Evolutionary conservation across 2,888 invertebrate species (phyloP), one percentile per base, ranked within the genome.

Genomic region (Drosophila lutescens): DNA sequence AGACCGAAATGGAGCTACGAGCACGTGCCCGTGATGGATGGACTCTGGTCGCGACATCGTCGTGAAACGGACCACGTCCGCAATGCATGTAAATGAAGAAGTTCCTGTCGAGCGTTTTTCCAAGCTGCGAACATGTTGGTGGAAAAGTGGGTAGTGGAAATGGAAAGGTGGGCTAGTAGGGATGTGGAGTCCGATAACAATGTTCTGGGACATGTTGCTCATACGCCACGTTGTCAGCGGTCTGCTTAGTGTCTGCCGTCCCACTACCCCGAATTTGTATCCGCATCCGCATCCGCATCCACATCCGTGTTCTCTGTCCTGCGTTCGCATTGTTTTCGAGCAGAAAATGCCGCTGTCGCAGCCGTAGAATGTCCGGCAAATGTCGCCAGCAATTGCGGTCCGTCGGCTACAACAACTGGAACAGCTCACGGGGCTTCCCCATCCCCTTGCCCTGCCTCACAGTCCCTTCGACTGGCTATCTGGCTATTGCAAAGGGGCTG

Each of bases 61-160:
- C 58, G 61, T 63, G 68, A 66, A 66, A 68, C 47, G 66, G 68
- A 67, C 56, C 81, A 80, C 86, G 88, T 84, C 63, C 53, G 80
- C 74, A 84, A 77, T 84, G 88, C 84, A 84, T 84, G 88, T 83
- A 88, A 84, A 84, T 84, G 86, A 84, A 86, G 84, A 76, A 83
- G 81, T 84, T 81, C 17, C 66, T 56, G 57, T 59, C 67, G 40
- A 43, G n/a, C 32, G 10, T 41, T 50, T 59, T 40, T 40, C 9
- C 40, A 7, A 30, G 17, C 12, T 26, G 17, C 17, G 5, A 30
- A 17, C 36, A 26, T 12, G 26, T n/a, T 5, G 2, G 40, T 32
- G n/a, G 17, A 15, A 26, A 26, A 6, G 23, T 20, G 23, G 23
- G 4, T 3, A 2, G 13, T 3, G 36, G 20, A 32, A 2, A 17